These are phyloP conservation scores for Aurelia aurita DNA, from an alignment of 30 jellyfish, hydroid and myxozoan genomes.

Conservation along the genomic window DNA sequence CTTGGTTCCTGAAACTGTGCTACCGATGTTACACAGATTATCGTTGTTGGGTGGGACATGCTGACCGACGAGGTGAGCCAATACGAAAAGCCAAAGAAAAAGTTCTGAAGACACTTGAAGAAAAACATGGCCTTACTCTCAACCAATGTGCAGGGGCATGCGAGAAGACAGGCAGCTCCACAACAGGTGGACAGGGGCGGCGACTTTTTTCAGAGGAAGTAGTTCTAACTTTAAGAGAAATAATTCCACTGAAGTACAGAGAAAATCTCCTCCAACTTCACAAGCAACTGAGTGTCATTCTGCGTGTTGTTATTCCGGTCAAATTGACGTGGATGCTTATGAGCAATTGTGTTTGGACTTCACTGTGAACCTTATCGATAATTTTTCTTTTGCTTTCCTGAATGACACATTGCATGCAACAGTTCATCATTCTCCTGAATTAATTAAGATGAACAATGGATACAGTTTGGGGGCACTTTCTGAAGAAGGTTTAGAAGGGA, in stretches of 20 bases:
- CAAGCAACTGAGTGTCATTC: not conserved
- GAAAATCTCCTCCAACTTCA: not conserved
- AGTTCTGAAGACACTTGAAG: no score
- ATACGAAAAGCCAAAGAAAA: no score
- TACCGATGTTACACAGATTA: not conserved
- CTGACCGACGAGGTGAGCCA: no score
- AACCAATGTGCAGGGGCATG: not conserved
- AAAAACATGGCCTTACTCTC: not conserved
- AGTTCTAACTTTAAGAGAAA: no score
- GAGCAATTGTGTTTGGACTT: not conserved
- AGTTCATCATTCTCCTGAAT: constrained; percentile 2
- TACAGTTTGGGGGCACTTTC: not conserved
- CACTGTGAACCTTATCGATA: not conserved
- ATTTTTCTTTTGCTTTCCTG: not conserved
- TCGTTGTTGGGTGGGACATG: not conserved
- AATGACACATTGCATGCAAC: constrained; percentile 18
- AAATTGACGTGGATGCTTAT: not conserved
- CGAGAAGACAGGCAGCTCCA: not conserved
- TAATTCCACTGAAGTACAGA: no score
- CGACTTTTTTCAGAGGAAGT: no score
- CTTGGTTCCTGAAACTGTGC: not conserved
- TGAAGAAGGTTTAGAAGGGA: constrained; percentile 13
- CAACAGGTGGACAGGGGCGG: not conserved
- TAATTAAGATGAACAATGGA: constrained; percentile 5
- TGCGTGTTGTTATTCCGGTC: not conserved